phyloP scores from a whole-genome alignment of 1,140 invertebrate genomes.

The Lanistes nyassanus region DNA sequence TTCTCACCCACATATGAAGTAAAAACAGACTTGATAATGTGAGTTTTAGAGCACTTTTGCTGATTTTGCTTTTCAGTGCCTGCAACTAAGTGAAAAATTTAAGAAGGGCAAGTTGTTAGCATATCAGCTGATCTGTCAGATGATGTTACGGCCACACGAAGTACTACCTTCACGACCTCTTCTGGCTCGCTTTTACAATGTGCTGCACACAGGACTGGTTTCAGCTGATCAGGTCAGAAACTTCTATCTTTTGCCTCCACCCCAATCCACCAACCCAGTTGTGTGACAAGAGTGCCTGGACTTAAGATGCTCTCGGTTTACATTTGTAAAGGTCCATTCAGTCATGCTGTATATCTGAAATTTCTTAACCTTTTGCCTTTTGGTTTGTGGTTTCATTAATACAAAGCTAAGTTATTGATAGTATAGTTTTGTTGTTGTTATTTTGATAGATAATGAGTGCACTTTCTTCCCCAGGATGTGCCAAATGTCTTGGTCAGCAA shows the following conservation, averaged over 20 bases:
- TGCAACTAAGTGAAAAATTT: conserved; percentile 56
- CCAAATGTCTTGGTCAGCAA: conserved; percentile 75
- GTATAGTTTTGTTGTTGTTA: no score
- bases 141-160: conserved; percentile 74
- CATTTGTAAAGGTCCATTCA: neutral
- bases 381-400: no score
- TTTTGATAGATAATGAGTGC: no score
- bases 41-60: neutral
- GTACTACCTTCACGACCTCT: conserved; percentile 75
- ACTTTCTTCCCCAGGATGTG: conserved; percentile 72
- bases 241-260: no score
- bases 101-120: conserved; percentile 82
- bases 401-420: no score
- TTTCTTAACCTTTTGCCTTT: neutral
- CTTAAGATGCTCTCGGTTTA: no score
- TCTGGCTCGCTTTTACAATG: conserved; percentile 87
- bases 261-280: no score
- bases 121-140: conserved; percentile 80
- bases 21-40: neutral
- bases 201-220: conserved; percentile 81
- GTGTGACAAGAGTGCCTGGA: no score
- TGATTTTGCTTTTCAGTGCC: conserved; percentile 49
- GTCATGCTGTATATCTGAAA: neutral
- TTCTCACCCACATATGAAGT: neutral
- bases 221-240: conserved; percentile 70